These are phyloP conservation scores for Caiman crocodilus DNA, from an alignment of 2,797 vertebrate species.

Conservation along the genomic window DNA sequence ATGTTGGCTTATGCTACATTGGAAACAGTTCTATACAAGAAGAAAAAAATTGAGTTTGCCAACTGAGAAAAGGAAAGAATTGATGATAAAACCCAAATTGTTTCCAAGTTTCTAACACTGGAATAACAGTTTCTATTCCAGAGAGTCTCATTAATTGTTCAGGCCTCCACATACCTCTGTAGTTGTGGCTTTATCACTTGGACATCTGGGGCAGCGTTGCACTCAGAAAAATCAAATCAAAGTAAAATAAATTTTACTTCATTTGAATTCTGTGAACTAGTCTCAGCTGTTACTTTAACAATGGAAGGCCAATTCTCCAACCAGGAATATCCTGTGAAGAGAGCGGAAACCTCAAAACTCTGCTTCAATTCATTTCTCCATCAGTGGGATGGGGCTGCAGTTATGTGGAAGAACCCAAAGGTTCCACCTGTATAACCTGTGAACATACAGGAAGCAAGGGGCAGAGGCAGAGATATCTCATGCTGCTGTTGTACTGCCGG, in stretches of 20 bases:
- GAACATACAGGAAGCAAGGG: neutral
- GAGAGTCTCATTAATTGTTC: neutral
- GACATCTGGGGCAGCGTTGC: conserved; percentile 23
- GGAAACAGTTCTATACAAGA: neutral
- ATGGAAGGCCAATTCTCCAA: neutral
- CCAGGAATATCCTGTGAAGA: neutral
- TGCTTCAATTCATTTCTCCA: neutral
- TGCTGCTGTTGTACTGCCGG: neutral
- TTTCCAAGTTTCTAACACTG: neutral
- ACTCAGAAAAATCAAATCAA: conserved; percentile 30
- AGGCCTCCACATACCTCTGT: conserved; percentile 19
- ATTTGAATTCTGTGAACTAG: conserved; percentile 33
- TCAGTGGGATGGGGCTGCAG: neutral
- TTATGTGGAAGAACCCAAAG: neutral
- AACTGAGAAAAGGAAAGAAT: neutral
- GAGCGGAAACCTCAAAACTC: conserved; percentile 20
- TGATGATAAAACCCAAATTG: conserved; percentile 10
- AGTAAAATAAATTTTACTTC: conserved; percentile 20
- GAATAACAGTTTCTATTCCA: conserved; percentile 12
- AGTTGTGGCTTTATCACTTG: conserved; percentile 42
- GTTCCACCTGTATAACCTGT: neutral
- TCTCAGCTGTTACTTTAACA: conserved; percentile 47
- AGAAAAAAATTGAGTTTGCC: neutral
- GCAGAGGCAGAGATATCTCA: accelerated
- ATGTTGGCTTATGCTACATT: neutral